phyloP scores from a whole-genome alignment of 1,140 invertebrate genomes.

The Brachionus angularis region DNA sequence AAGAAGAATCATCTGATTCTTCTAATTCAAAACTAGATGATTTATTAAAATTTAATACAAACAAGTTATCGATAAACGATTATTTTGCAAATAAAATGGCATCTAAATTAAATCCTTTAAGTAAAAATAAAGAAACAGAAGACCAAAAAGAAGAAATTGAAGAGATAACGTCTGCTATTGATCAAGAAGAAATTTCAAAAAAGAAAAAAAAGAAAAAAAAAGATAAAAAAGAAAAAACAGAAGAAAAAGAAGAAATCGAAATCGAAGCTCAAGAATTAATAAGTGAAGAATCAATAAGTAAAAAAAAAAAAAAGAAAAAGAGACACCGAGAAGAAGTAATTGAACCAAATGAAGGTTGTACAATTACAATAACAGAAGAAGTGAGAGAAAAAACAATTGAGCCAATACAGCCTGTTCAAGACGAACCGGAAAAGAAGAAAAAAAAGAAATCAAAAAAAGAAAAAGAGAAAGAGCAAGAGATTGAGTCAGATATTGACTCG shows the following conservation, averaged over 20 bases:
- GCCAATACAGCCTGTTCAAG: not conserved
- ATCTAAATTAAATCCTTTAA: not conserved
- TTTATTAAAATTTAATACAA: constrained; percentile 23
- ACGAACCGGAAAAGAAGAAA: not conserved
- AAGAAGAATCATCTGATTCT: too few relatives aligned
- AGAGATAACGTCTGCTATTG: not conserved
- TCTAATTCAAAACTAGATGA: too few relatives aligned
- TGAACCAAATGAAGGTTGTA: not conserved
- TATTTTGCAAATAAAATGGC: constrained; percentile 43
- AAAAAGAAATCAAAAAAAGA: constrained; percentile 32
- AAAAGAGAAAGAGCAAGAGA: not conserved
- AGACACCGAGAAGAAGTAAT: not conserved
- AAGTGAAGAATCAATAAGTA: not conserved
- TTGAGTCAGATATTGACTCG: constrained; percentile 3
- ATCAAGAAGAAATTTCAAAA: not conserved
- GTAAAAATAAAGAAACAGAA: not conserved
- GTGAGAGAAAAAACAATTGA: not conserved
- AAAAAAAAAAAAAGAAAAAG: not conserved
- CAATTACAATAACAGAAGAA: too few relatives aligned
- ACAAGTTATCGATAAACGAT: constrained; percentile 4
- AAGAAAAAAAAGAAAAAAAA: constrained; percentile 34
- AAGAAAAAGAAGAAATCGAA: not conserved
- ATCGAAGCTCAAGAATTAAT: not conserved
- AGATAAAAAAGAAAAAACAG: not conserved
- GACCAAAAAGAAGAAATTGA: not conserved